Percentiles rank a stretch among this genome's conserved stretches.
These are phyloP conservation scores for Anguilla japonica DNA, from an alignment of 2,113 vertebrate genomes.

Conservation along the genomic window DNA sequence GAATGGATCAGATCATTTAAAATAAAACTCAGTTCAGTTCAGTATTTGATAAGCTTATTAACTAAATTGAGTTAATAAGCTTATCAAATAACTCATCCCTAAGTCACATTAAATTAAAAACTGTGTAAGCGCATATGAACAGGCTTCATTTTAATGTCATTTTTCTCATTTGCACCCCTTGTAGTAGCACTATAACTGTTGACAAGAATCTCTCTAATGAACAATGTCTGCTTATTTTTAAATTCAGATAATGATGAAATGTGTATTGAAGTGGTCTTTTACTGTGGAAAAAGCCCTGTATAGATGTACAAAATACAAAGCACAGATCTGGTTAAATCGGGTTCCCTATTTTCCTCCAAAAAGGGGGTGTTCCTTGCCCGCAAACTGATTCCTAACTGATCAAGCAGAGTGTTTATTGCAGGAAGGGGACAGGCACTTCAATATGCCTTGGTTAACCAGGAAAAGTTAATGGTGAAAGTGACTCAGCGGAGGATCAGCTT, in stretches of 20 bases:
- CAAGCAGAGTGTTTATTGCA: too few relatives aligned
- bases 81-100: conserved; percentile 4
- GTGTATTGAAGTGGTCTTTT: background rate
- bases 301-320: too few relatives aligned
- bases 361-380: too few relatives aligned
- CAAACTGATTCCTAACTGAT: too few relatives aligned
- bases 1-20: background rate
- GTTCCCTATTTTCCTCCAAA: too few relatives aligned
- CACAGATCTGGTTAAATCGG: too few relatives aligned
- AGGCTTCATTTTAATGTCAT: conserved; percentile 6
- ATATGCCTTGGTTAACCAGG: too few relatives aligned
- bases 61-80: conserved; percentile 20
- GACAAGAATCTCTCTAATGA: background rate
- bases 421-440: too few relatives aligned
- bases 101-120: conserved; percentile 29
- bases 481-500: too few relatives aligned
- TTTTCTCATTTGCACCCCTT: conserved; percentile 46
- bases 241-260: background rate
- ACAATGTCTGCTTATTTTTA: background rate
- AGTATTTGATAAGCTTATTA: background rate
- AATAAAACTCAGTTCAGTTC: conserved; percentile 1
- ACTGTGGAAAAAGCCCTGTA: background rate
- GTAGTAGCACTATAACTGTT: background rate
- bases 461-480: too few relatives aligned
- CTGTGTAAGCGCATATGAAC: conserved; percentile 19